These are phyloP conservation scores for Amblyopsis rosae DNA, from an alignment of 2,113 vertebrate species.

Conservation along the genomic window DNA sequence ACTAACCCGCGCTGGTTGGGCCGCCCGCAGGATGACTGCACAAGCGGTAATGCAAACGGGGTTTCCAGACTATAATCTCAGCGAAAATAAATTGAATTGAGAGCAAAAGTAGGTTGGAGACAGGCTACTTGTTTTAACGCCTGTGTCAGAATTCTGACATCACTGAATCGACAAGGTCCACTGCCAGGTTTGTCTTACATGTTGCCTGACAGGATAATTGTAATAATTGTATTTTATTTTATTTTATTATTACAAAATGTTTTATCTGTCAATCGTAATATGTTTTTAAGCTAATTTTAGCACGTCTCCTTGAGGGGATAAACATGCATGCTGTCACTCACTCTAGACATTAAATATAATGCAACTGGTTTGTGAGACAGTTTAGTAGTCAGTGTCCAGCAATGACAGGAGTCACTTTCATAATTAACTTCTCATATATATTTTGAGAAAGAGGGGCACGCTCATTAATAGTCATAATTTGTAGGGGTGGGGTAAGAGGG, in stretches of 20 bases:
- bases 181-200: too few species aligned
- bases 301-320: constrained; percentile 26
- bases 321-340: constrained; percentile 46
- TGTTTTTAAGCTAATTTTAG: constrained; percentile 1
- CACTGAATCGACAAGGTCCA: too few species aligned
- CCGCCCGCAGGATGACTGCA: too few species aligned
- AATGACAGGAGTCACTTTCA: constrained; percentile 53
- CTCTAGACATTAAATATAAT: constrained; percentile 62
- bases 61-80: too few species aligned
- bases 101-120: too few species aligned
- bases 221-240: not conserved
- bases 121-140: too few species aligned
- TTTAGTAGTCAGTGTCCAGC: constrained; percentile 13
- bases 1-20: too few species aligned
- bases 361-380: constrained; percentile 28
- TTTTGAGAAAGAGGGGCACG: constrained; percentile 17
- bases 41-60: too few species aligned
- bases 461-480: too few species aligned
- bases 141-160: not conserved
- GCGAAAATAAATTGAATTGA: too few species aligned
- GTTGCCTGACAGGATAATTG: too few species aligned
- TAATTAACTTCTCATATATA: constrained; percentile 58
- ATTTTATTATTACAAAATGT: not conserved
- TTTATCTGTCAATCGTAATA: not conserved
- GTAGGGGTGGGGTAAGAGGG: too few species aligned